These are phyloP conservation scores for Dendrolimus kikuchii DNA, from an alignment of 1,140 invertebrate genomes.

Conservation along the genomic window DNA sequence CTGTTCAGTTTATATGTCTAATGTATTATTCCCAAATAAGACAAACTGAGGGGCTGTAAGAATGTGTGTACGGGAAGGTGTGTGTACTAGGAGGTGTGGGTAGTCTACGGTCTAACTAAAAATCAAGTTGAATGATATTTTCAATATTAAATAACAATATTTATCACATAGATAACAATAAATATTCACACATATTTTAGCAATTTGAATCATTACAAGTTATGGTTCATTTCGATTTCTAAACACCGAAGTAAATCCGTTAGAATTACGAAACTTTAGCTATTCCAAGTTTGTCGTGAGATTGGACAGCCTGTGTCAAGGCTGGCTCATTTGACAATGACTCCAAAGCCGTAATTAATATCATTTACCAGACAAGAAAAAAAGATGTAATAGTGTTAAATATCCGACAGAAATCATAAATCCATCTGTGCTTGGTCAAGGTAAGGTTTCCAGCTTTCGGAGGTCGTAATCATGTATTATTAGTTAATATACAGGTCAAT, in stretches of 20 bases:
- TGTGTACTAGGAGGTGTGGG: too few relatives aligned
- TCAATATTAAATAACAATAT: too few relatives aligned
- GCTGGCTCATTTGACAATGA: slow-evolving; percentile 11
- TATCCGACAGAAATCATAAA: slow-evolving; percentile 15
- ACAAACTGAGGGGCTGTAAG: too few relatives aligned
- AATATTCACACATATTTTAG: too few relatives aligned
- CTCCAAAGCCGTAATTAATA: slow-evolving; percentile 8
- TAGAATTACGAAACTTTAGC: slow-evolving; percentile 11
- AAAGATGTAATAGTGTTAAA: slow-evolving; percentile 4
- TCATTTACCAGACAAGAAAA: slow-evolving; percentile 5
- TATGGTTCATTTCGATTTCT: not conserved
- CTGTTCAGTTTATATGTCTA: too few relatives aligned
- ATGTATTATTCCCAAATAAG: too few relatives aligned
- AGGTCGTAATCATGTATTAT: not conserved
- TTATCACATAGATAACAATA: too few relatives aligned
- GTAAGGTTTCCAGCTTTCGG: not conserved
- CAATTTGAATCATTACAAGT: too few relatives aligned
- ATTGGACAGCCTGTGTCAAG: slow-evolving; percentile 14
- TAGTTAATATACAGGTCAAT: not conserved
- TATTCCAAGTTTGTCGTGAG: slow-evolving; percentile 8
- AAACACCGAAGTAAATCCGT: slow-evolving; percentile 9
- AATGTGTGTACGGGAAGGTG: too few relatives aligned
- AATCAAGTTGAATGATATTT: too few relatives aligned
- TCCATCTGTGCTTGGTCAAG: slow-evolving; percentile 15
- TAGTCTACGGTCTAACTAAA: too few relatives aligned